Evolutionary conservation across 1,140 invertebrate genomes (phyloP).

Genomic region (Ectropis grisescens): DNA sequence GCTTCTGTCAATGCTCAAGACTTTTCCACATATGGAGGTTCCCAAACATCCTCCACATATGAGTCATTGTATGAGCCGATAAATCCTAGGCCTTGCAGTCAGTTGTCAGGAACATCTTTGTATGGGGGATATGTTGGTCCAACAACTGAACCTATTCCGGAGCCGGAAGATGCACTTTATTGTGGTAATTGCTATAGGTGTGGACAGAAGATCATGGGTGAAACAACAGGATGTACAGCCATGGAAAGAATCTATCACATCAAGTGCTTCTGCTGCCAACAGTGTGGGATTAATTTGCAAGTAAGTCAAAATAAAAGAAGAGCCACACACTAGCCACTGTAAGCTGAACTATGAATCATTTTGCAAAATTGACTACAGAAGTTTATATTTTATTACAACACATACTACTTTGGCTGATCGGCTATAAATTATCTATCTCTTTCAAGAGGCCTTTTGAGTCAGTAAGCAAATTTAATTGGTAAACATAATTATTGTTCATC

Average conservation of each 20-base stretch:
- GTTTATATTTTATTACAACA: slow-evolving; percentile 1
- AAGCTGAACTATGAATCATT: too few species aligned
- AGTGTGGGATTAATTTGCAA: slow-evolving; percentile 88
- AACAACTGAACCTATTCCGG: slow-evolving; percentile 84
- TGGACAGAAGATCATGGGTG: slow-evolving; percentile 92
- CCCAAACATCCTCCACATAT: slow-evolving; percentile 81
- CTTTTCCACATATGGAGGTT: slow-evolving; percentile 76
- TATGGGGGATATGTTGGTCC: slow-evolving; percentile 83
- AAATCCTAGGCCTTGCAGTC: slow-evolving; percentile 86
- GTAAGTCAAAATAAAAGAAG: slow-evolving; percentile 21
- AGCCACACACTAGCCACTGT: too few species aligned
- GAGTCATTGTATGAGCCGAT: slow-evolving; percentile 95
- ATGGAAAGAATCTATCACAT: slow-evolving; percentile 98
- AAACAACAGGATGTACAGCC: slow-evolving; percentile 95
- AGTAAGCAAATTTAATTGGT: too few species aligned
- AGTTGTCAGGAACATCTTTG: slow-evolving; percentile 80
- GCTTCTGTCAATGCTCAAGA: slow-evolving; percentile 66
- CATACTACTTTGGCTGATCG: too few species aligned
- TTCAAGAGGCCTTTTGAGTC: too few species aligned
- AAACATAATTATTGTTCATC: too few species aligned
- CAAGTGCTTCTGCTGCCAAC: slow-evolving; percentile 92
- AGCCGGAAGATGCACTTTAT: slow-evolving; percentile 79
- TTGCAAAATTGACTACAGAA: too few species aligned
- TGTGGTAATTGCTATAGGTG: slow-evolving; percentile 90
- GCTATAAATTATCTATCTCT: too few species aligned